These are phyloP conservation scores for Hystrix brachyura DNA, from an alignment of 2,113 vertebrate genomes.

Conservation along the genomic window DNA sequence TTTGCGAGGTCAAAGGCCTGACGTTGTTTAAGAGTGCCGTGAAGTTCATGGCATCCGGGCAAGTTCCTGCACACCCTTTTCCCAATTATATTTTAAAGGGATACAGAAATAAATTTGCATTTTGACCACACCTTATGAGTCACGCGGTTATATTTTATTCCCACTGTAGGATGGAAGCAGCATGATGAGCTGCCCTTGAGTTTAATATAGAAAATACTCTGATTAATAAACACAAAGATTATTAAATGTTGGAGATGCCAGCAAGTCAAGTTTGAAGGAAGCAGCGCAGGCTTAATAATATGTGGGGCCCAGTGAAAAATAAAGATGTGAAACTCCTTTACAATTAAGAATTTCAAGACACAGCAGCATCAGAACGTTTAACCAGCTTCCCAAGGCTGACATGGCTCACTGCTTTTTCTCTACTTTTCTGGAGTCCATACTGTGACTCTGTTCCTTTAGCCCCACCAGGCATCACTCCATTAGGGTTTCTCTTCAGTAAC, in stretches of 20 bases:
- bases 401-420: neutral
- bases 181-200: neutral
- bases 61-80: neutral
- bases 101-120: neutral
- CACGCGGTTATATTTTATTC: neutral
- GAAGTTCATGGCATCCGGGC: neutral
- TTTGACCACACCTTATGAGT: neutral
- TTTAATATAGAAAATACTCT: neutral
- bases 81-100: neutral
- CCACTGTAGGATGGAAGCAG: neutral
- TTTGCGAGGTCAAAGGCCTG: neutral
- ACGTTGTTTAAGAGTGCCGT: neutral
- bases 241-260: neutral
- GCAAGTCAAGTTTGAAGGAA: neutral
- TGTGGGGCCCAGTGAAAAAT: neutral
- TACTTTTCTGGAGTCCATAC: neutral
- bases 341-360: neutral
- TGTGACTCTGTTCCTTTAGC: neutral
- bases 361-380: neutral
- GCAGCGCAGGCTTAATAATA: neutral
- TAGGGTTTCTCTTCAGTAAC: neutral
- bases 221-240: neutral
- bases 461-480: no score
- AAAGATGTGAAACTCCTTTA: neutral
- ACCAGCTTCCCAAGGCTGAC: neutral